Percentiles rank a stretch among this genome's conserved stretches.
These are phyloP conservation scores for Erythrocercus mccallii DNA, from an alignment of 2,113 vertebrate genomes.

Conservation along the genomic window DNA sequence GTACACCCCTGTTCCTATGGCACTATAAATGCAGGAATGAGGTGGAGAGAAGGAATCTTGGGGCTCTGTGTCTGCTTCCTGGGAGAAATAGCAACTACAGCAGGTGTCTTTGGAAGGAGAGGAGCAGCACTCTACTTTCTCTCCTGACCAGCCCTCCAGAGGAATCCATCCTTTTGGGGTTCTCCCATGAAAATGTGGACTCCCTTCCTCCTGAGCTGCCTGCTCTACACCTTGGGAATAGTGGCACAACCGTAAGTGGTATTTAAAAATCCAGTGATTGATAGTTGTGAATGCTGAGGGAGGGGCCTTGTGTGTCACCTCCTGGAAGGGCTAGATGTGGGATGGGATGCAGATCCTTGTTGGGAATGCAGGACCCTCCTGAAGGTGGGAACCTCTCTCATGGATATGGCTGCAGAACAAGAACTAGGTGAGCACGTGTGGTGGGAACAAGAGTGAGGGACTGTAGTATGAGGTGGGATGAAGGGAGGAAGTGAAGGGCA, in stretches of 20 bases:
- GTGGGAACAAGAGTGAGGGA: neutral
- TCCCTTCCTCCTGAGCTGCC: neutral
- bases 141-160: neutral
- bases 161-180: neutral
- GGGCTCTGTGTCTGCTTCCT: neutral
- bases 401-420: rapidly evolving
- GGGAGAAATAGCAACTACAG: neutral
- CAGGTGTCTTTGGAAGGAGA: neutral
- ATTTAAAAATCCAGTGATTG: neutral
- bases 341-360: neutral
- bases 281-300: neutral
- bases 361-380: neutral
- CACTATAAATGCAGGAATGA: conserved; percentile 32
- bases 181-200: conserved; percentile 11
- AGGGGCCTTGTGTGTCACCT: neutral
- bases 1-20: conserved; percentile 1
- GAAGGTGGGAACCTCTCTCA: neutral
- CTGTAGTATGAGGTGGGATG: neutral
- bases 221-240: neutral
- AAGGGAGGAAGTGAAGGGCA: neutral
- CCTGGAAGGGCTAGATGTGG: neutral
- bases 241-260: conserved; percentile 42
- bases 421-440: neutral
- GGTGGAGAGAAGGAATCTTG: neutral
- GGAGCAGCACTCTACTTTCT: neutral